Conservation (phyloP, 1,140 invertebrate species). For the Ips nitidus region DNA sequence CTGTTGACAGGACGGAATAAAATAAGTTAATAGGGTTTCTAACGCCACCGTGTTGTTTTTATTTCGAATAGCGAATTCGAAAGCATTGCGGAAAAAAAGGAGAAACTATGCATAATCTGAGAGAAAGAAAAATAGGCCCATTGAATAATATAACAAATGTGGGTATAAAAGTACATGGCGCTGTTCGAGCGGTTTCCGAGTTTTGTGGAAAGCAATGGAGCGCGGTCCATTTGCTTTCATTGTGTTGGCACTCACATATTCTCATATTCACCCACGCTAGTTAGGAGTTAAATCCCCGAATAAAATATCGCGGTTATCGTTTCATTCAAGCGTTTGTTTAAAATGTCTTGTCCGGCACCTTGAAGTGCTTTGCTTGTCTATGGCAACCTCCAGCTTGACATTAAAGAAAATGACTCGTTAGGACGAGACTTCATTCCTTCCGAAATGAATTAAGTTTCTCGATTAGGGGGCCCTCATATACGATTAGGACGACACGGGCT, state of each 20-base stretch:
- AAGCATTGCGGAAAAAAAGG: background rate
- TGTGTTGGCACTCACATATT: constrained; percentile 43
- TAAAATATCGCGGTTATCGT: constrained; percentile 27
- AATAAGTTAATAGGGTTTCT: constrained; percentile 21
- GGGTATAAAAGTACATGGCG: constrained; percentile 42
- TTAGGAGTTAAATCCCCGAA: constrained; percentile 28
- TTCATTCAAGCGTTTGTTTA: constrained; percentile 22
- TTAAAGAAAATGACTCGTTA: constrained; percentile 12
- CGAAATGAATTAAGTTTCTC: constrained; percentile 50
- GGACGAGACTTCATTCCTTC: constrained; percentile 38
- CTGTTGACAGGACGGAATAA: constrained; percentile 26
- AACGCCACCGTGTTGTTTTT: background rate
- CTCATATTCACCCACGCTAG: constrained; percentile 42
- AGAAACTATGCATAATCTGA: constrained; percentile 36
- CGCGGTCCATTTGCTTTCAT: constrained; percentile 41
- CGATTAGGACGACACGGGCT: constrained; percentile 39
- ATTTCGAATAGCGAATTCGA: background rate
- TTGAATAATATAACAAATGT: constrained; percentile 42
- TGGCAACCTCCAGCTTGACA: constrained; percentile 14
- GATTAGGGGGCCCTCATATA: constrained; percentile 45
- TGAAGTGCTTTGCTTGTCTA: constrained; percentile 13
- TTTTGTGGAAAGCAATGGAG: constrained; percentile 43
- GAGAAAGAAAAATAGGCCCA: constrained; percentile 41
- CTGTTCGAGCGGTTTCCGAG: constrained; percentile 42
- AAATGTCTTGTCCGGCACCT: constrained; percentile 1